Evolutionary conservation across 2,888 invertebrate species (phyloP).

Genomic region (Ochropacha duplaris): DNA sequence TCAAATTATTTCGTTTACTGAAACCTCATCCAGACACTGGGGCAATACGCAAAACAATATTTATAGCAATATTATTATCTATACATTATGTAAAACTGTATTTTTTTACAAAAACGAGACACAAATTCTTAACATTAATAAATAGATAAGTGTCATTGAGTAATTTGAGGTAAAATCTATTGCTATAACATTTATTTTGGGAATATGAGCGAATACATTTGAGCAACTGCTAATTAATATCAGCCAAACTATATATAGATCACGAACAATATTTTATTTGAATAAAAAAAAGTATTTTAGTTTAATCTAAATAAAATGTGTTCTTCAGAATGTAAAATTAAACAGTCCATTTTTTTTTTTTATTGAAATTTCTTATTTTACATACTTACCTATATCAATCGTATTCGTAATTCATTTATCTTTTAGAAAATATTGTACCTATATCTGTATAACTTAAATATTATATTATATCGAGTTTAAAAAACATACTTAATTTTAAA

Average conservation of each 20-base stretch:
- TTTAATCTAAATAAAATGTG: not conserved
- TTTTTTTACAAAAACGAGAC: slow-evolving; percentile 27
- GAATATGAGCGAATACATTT: slow-evolving; percentile 1
- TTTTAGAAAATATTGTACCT: no score
- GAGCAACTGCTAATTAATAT: slow-evolving; percentile 1
- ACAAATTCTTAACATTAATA: not conserved
- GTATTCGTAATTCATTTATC: no score
- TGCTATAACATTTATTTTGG: not conserved
- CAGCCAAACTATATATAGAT: not conserved
- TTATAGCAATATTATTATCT: slow-evolving; percentile 10
- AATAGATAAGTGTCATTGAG: not conserved
- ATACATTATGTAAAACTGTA: slow-evolving; percentile 18
- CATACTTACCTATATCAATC: no score
- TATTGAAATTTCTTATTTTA: not conserved
- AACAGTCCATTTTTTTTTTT: not conserved
- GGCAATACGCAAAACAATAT: slow-evolving; percentile 7
- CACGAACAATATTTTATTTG: not conserved
- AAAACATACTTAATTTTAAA: not conserved
- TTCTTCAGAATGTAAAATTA: not conserved
- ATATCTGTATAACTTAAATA: not conserved
- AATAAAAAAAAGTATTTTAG: not conserved
- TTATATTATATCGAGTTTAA: not conserved
- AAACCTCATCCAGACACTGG: slow-evolving; percentile 28
- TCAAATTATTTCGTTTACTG: slow-evolving; percentile 37
- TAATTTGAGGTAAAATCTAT: slow-evolving; percentile 5